Evolutionary conservation across 2,888 invertebrate genomes (phyloP).

Genomic region (Drosophila neotestacea): DNA sequence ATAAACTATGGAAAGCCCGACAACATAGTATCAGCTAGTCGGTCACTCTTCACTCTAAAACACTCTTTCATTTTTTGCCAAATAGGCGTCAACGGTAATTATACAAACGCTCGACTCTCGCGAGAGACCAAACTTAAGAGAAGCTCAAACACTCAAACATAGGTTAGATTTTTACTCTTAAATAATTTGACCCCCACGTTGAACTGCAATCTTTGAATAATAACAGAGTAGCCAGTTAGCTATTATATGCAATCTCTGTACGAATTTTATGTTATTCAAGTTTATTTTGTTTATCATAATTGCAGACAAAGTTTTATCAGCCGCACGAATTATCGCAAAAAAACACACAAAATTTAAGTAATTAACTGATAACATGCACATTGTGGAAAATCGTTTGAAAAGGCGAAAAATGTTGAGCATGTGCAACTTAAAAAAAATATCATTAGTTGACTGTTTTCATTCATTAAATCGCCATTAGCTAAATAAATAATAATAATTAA

Average conservation of each 20-base stretch:
- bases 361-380: slow-evolving; percentile 54
- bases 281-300: slow-evolving; percentile 54
- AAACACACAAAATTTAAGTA: slow-evolving; percentile 38
- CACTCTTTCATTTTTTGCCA: slow-evolving; percentile 1
- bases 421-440: neutral
- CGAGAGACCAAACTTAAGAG: slow-evolving; percentile 44
- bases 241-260: slow-evolving; percentile 17
- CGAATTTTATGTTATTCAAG: slow-evolving; percentile 26
- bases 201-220: slow-evolving; percentile 7
- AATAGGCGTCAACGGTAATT: slow-evolving; percentile 27
- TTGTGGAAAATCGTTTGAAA: neutral
- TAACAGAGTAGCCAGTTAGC: slow-evolving; percentile 9
- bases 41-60: slow-evolving; percentile 2
- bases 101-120: neutral
- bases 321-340: slow-evolving; percentile 34
- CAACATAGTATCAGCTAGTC: neutral
- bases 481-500: neutral
- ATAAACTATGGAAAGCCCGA: too few relatives aligned
- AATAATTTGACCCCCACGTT: slow-evolving; percentile 1
- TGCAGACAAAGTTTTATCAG: slow-evolving; percentile 53
- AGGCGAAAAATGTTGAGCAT: neutral
- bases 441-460: slow-evolving; percentile 2
- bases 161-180: slow-evolving; percentile 47
- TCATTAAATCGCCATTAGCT: slow-evolving; percentile 19
- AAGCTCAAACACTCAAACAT: neutral